Base-by-base conservation (phyloP, 2,888 invertebrate genomes). In the Zootermopsis nevadensis region DNA sequence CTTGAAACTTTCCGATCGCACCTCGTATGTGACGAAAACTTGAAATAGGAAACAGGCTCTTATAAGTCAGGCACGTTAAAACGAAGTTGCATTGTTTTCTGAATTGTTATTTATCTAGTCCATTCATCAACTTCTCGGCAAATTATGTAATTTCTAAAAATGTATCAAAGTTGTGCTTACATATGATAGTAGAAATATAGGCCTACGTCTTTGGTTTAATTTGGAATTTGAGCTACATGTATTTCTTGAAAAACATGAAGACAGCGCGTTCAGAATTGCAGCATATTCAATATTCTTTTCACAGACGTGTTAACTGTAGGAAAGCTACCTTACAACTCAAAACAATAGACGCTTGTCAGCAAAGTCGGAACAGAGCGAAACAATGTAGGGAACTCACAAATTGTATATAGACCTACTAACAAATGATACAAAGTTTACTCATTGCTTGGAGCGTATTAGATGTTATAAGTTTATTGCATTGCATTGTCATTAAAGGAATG, bases 161-260 rank as follows among this genome's bases (percentile, higher is more conserved):
- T 66, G n/a, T n/a, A 66, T 66, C 66, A 66, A 66, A 66, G 66
- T 66, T 66, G 30, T 66, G 30, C 66, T n/a, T 66, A 27, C 30
- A 66, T 66, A n/a, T 66, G 66, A 66, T 66, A 66, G 12, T 15
- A 2, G n/a, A 48, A 27, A 66, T 27, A 66, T 27, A 66, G 27
- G 27, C 27, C 30, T 66, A 66, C 66, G 27, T n/a, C 30, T 66
- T 66, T 66, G 66, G 66, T 66, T 66, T 66, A 30, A 27, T 30
- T n/a, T 66, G n/a, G 30, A 2, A 66, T 66, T 66, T 30, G 27
- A 66, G 15, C 27, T 66, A 66, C 66, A 66, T 27, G 27, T 66
- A 1, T n/a, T 66, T 19, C 66, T 66, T 10, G 27, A 66, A 66
- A 27, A 66, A 66, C n/a, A 66, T 66, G 15, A 12, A 48, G 48